Evolutionary conservation across 2,888 invertebrate species (phyloP).

Genomic region (Amphimallon solstitiale): DNA sequence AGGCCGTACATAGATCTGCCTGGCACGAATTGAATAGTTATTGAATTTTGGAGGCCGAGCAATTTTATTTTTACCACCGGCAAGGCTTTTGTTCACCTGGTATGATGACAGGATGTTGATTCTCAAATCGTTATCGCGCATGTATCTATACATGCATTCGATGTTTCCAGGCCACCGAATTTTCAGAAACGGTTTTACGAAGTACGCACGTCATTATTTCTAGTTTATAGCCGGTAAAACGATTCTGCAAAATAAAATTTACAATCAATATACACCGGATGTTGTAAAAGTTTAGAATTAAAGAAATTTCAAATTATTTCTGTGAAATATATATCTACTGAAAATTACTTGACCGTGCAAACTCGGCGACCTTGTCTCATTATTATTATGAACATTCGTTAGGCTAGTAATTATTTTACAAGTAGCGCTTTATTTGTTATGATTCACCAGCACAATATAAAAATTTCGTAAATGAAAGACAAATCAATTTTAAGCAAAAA

Average conservation of each 20-base stretch:
- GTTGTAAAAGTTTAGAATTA: slow-evolving; percentile 26
- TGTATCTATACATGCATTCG: background rate
- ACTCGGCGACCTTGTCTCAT: too few relatives aligned
- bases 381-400: too few relatives aligned
- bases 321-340: too few relatives aligned
- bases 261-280: slow-evolving; percentile 24
- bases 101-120: slow-evolving; percentile 26
- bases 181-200: background rate
- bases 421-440: too few relatives aligned
- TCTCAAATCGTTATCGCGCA: background rate
- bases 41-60: slow-evolving; percentile 8
- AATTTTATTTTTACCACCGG: slow-evolving; percentile 8
- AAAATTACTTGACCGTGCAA: too few relatives aligned
- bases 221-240: background rate
- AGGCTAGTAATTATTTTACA: too few relatives aligned
- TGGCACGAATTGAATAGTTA: background rate
- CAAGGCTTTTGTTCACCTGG: slow-evolving; percentile 24
- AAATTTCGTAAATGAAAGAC: too few relatives aligned
- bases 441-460: too few relatives aligned
- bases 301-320: slow-evolving; percentile 19
- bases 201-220: background rate
- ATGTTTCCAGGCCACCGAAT: background rate
- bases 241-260: slow-evolving; percentile 5
- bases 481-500: too few relatives aligned
- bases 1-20: background rate